Evolutionary conservation across 1,140 invertebrate species (phyloP).

Genomic region (Tetramorium simillimum): DNA sequence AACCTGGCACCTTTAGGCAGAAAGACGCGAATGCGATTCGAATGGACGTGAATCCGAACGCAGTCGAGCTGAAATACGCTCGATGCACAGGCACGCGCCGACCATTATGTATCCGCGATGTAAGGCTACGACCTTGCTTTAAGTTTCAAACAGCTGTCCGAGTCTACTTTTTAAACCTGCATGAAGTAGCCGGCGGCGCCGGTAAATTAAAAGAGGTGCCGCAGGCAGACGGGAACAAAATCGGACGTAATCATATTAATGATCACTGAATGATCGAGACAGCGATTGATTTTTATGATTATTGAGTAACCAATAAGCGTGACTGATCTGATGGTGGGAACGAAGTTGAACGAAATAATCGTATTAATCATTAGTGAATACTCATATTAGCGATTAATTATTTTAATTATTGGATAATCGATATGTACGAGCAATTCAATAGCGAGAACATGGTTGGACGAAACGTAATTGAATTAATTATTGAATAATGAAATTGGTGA

Average conservation of each 20-base stretch:
- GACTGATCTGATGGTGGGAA: neutral
- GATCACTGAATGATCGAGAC: neutral
- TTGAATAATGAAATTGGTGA: constrained; percentile 23
- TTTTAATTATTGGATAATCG: constrained; percentile 25
- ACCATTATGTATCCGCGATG: constrained; percentile 62
- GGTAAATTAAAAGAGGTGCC: constrained; percentile 12
- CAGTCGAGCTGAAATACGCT: constrained; percentile 26
- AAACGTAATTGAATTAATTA: constrained; percentile 19
- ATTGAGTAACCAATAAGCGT: neutral
- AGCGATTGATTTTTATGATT: constrained; percentile 14
- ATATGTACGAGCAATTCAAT: neutral
- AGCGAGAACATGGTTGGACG: neutral
- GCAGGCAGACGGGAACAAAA: constrained; percentile 7
- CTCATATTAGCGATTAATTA: constrained; percentile 18
- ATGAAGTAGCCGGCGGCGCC: constrained; percentile 37
- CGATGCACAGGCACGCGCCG: constrained; percentile 40
- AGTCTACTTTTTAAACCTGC: constrained; percentile 71
- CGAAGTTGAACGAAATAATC: constrained; percentile 1
- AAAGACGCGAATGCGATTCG: neutral
- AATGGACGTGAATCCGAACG: constrained; percentile 22
- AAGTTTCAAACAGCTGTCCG: constrained; percentile 81
- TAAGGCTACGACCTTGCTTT: constrained; percentile 81
- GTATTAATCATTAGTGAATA: constrained; percentile 6
- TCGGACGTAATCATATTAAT: constrained; percentile 49
- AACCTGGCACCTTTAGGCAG: neutral